phyloP scores from a whole-genome alignment of 37 sponge, comb jelly and placozoan genomes.

The Crambe crambe region DNA sequence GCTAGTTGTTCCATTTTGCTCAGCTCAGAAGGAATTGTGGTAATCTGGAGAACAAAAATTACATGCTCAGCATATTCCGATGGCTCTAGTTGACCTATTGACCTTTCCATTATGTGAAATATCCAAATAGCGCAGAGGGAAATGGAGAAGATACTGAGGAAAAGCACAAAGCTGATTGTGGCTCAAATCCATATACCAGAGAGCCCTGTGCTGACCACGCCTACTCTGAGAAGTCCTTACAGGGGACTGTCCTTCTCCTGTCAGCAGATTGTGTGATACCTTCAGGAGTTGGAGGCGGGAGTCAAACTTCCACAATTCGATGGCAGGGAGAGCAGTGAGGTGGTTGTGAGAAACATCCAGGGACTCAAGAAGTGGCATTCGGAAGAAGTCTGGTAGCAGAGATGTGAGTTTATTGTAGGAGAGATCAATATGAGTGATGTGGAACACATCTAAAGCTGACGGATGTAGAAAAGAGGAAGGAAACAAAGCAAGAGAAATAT shows the following conservation, averaged over 20 bases:
- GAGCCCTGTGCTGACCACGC: neutral
- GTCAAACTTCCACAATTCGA: slow-evolving; percentile 22
- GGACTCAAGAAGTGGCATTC: slow-evolving; percentile 43
- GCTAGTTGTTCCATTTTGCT: slow-evolving; percentile 11
- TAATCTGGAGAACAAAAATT: slow-evolving; percentile 12
- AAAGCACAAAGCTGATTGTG: slow-evolving; percentile 26
- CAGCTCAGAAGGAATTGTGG: slow-evolving; percentile 26
- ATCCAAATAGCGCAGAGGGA: slow-evolving; percentile 40
- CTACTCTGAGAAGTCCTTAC: neutral
- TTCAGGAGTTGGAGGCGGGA: slow-evolving; percentile 45
- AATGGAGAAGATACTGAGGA: slow-evolving; percentile 33
- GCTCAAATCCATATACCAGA: slow-evolving; percentile 74
- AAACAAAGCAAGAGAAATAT: slow-evolving; percentile 50
- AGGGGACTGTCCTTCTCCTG: neutral
- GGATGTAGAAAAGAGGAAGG: slow-evolving; percentile 20
- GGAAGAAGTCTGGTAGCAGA: slow-evolving; percentile 41
- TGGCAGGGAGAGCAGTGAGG: slow-evolving; percentile 27
- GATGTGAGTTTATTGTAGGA: slow-evolving; percentile 54
- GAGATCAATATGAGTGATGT: slow-evolving; percentile 48
- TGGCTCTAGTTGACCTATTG: neutral
- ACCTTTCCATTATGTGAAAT: slow-evolving; percentile 48
- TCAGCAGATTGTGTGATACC: slow-evolving; percentile 52
- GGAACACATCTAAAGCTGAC: neutral
- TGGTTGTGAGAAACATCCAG: slow-evolving; percentile 70
- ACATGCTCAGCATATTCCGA: neutral